These are phyloP conservation scores for Gadopsis marmoratus DNA, from an alignment of 2,797 vertebrate species.

Conservation along the genomic window DNA sequence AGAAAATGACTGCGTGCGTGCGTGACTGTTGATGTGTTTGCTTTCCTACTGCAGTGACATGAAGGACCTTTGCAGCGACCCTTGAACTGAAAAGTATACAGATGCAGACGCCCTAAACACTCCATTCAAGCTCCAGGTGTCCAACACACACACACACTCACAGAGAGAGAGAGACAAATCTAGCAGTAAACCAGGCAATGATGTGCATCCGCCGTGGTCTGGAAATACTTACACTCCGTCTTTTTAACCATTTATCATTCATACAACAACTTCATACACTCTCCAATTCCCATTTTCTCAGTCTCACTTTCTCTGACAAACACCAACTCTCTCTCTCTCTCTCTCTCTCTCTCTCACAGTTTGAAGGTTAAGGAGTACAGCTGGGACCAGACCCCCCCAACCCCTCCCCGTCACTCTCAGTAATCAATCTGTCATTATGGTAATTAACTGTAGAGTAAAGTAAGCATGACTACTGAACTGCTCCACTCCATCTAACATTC, in stretches of 20 bases:
- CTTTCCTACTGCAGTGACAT: constrained; percentile 63
- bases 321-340: constrained; percentile 20
- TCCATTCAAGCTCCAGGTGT: constrained; percentile 79
- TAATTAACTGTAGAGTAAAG: constrained; percentile 84
- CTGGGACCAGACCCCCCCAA: constrained; percentile 66
- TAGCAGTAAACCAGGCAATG: constrained; percentile 5
- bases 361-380: constrained; percentile 75
- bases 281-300: constrained; percentile 30
- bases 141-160: constrained; percentile 21
- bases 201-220: constrained; percentile 23
- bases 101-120: constrained; percentile 70
- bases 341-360: constrained; percentile 30
- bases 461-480: constrained; percentile 82
- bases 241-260: constrained; percentile 43
- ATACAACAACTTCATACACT: constrained; percentile 28
- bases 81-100: constrained; percentile 70
- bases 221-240: constrained; percentile 25
- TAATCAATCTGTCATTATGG: constrained; percentile 83
- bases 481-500: constrained; percentile 74
- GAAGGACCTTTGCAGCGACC: constrained; percentile 73
- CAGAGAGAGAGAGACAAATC: constrained; percentile 1
- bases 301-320: constrained; percentile 37
- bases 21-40: constrained; percentile 71
- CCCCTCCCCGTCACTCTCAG: constrained; percentile 67
- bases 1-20: constrained; percentile 56